Evolutionary conservation across 2,888 invertebrate genomes (phyloP).

Genomic region (Colletes collaris): DNA sequence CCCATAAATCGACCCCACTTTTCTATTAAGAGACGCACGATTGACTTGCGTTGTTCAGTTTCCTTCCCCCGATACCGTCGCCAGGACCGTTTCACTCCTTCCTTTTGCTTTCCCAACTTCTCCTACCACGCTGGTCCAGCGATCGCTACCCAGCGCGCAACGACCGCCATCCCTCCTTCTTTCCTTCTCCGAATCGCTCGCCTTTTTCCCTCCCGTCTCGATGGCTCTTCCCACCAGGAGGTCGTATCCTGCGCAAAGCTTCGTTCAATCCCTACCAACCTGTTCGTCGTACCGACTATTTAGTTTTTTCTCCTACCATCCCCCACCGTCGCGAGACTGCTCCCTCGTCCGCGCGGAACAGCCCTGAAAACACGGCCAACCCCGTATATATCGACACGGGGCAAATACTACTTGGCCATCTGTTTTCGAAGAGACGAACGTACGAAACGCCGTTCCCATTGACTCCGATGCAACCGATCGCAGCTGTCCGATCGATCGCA

Average conservation of each 20-base stretch:
- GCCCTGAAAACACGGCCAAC: slow-evolving; percentile 67
- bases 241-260: slow-evolving; percentile 67
- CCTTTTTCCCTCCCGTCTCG: slow-evolving; percentile 45
- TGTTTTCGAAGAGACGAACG: slow-evolving; percentile 56
- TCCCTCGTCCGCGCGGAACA: slow-evolving; percentile 32
- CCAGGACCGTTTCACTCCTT: slow-evolving; percentile 41
- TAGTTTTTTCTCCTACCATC: slow-evolving; percentile 25
- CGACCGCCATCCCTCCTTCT: slow-evolving; percentile 12
- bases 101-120: slow-evolving; percentile 2
- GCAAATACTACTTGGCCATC: slow-evolving; percentile 50
- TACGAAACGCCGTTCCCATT: slow-evolving; percentile 46
- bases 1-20: slow-evolving; percentile 83
- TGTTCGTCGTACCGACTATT: slow-evolving; percentile 56
- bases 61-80: slow-evolving; percentile 72
- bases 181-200: slow-evolving; percentile 41
- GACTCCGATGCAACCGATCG: slow-evolving; percentile 54
- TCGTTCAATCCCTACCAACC: slow-evolving; percentile 68
- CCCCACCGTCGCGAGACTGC: background rate
- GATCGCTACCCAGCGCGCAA: slow-evolving; percentile 21
- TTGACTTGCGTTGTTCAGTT: slow-evolving; percentile 81
- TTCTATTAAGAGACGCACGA: slow-evolving; percentile 83
- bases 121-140: slow-evolving; percentile 3
- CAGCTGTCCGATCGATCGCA: slow-evolving; percentile 35
- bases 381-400: slow-evolving; percentile 66
- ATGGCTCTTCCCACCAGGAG: slow-evolving; percentile 41